Conservation (phyloP, 2,888 invertebrate species). For the Epirrita christyi region DNA sequence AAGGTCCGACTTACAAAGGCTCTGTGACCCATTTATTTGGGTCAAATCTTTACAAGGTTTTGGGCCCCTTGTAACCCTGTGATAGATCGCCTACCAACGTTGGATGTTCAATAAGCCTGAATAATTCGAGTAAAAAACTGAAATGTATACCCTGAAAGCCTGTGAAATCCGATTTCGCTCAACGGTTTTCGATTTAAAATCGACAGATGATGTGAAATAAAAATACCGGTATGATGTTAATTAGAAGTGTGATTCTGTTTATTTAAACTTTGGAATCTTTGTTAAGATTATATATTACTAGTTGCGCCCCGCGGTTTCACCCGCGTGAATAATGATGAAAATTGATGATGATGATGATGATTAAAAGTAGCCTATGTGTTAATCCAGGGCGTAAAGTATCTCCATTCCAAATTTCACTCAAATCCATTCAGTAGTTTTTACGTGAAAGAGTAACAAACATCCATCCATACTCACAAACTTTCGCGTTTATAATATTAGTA, state of each 20-base stretch:
- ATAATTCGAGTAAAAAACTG: constrained; percentile 69
- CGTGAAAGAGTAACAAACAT: no score
- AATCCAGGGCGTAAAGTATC: no score
- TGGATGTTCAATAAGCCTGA: constrained; percentile 71
- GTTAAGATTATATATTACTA: neutral
- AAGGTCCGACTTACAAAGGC: constrained; percentile 62
- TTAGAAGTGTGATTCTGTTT: no score
- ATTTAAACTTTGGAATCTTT: neutral
- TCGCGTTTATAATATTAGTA: no score
- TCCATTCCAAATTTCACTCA: no score
- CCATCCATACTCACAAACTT: no score
- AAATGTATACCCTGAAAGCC: constrained; percentile 20
- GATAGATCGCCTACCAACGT: constrained; percentile 68
- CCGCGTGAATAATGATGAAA: no score
- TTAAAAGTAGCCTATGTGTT: no score
- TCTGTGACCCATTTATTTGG: constrained; percentile 65
- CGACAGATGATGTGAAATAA: neutral
- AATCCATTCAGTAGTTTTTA: no score
- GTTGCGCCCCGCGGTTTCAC: no score
- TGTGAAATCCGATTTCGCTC: constrained; percentile 16
- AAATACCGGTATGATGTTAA: no score
- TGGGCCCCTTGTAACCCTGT: constrained; percentile 58
- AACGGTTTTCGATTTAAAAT: constrained; percentile 21
- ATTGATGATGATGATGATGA: no score
- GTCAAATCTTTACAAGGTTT: constrained; percentile 59